phyloP scores from a whole-genome alignment of 1,140 invertebrate genomes.

The Rhynchophorus ferrugineus region DNA sequence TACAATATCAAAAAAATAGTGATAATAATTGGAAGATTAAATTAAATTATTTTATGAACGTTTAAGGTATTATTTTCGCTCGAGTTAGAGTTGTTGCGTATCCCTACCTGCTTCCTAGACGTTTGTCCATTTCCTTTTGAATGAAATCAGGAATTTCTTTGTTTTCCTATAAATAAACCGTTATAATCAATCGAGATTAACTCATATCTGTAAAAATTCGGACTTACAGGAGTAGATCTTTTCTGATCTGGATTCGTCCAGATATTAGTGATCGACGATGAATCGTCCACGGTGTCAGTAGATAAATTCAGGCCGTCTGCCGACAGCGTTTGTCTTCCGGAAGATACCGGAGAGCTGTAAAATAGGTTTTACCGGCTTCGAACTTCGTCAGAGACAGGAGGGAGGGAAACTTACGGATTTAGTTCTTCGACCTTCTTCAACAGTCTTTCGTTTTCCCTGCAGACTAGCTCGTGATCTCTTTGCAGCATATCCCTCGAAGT shows the following conservation, averaged over 20 bases:
- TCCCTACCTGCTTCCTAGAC: not conserved
- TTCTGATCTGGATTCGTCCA: not conserved
- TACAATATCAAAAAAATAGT: no score
- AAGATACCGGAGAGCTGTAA: not conserved
- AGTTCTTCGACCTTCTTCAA: slow-evolving; percentile 81
- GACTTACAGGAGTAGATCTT: no score
- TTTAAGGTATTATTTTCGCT: not conserved
- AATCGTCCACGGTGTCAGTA: not conserved
- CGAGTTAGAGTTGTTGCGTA: no score
- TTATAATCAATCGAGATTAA: no score
- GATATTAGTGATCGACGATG: not conserved
- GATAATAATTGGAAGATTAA: no score
- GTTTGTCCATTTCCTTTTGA: not conserved
- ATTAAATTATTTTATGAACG: not conserved
- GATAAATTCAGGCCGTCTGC: not conserved
- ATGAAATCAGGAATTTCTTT: not conserved
- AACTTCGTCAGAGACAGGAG: no score
- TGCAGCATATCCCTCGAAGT: slow-evolving; percentile 68
- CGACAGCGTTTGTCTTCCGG: not conserved
- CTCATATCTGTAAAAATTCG: no score
- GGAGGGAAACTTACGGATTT: slow-evolving; percentile 61
- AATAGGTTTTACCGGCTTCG: no score
- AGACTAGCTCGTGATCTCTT: slow-evolving; percentile 82
- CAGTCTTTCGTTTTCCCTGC: slow-evolving; percentile 82
- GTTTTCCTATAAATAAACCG: not conserved